Base-by-base conservation (phyloP, 2,113 vertebrate genomes). In the Pluvialis apricaria region DNA sequence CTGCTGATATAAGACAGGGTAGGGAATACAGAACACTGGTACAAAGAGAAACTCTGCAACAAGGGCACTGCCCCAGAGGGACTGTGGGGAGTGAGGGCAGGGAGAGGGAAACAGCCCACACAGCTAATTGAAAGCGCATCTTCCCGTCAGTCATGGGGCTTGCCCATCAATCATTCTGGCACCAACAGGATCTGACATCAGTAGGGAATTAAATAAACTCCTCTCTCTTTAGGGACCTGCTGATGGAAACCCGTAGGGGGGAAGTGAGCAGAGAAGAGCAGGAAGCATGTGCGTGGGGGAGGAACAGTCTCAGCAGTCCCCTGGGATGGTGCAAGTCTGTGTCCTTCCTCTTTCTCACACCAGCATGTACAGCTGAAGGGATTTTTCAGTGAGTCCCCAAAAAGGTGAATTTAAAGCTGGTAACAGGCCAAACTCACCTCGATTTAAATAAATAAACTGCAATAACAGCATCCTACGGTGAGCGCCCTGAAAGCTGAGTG, bases 191-290 rank as follows among this genome's bases (percentile, higher is more conserved):
- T 98, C 97, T 96, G 95, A 96, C 96, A 97, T 97, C 95, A 85
- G 95, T 88, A 82, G 96, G 97, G 97, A 97, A 95, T 96, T 98
- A 97, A 98, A 97, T 96, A 98, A 97, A 97, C 96, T 95, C 40
- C 55, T 90, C 91, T 95, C 91, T 97, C 95, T 97, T 97, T 86
- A 96, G 97, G 96, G 95, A 96, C 92, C 88, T 94, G 89, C 92
- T 96, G 96, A 96, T 94, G 92, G 97, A 97, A 96, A 96, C 58
- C 94, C 4, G 31, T 75, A 81, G 94, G 95, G 96, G 95, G 93
- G 90, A 94, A 93, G 96, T 85, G 82, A 92, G 93, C 92, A 91
- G 95, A 87, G 95, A 91, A 82, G 94, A 85, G 72, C 81, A 90
- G 94, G 90, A 95, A 97, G 76, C 0, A 0, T 95, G 81, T 86